Base-by-base conservation (phyloP, 2,888 invertebrate genomes). In the Eilema griseolum region DNA sequence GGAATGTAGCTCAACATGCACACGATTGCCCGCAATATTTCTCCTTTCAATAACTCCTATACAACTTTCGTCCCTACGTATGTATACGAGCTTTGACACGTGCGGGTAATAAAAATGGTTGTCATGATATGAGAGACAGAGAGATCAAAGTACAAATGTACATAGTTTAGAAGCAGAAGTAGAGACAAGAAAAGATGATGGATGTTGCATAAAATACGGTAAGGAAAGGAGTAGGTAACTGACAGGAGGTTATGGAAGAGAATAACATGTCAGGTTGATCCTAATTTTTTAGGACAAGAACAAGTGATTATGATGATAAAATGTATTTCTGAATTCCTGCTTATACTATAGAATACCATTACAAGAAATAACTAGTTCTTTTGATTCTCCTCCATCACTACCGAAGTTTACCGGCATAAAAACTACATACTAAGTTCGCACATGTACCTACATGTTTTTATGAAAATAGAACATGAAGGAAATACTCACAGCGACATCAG, bases 401-500 rank as follows among this genome's bases (percentile, higher is more conserved):
- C 4, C 4, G 1, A 41, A 5, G 16, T 16, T 41, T 41, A 1
- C 46, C 46, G 20, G 20, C 46, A 46, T 5, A 46, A 46, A 46
- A 7, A 3, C 46, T 46, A 20, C 4, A 41, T 16, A 41, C 16
- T 16, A 46, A 46, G 20, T 20, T 46, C 20, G 20, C 46, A 20
- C 7, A 20, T 46, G 1, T 14, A 16, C 4, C 20, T 0, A 3
- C 16, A 16, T 46, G 5, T 20, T 20, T 46, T 10, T 1, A 41
- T 41, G 2, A 14, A n/a, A 52, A 52, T 52, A 23, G 23, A 16
- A 14, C 2, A 26, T 28, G 16, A 26, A 57, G 11, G 33, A 61
- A 14, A 65, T 41, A 87, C 93, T 87, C 46, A 94, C 94, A 80
- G 90, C 82, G 64, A 88, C 76, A 61, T 92, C 92, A 60, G 88